Base-by-base conservation (phyloP, 2,113 vertebrate genomes). In the Acinonyx jubatus region DNA sequence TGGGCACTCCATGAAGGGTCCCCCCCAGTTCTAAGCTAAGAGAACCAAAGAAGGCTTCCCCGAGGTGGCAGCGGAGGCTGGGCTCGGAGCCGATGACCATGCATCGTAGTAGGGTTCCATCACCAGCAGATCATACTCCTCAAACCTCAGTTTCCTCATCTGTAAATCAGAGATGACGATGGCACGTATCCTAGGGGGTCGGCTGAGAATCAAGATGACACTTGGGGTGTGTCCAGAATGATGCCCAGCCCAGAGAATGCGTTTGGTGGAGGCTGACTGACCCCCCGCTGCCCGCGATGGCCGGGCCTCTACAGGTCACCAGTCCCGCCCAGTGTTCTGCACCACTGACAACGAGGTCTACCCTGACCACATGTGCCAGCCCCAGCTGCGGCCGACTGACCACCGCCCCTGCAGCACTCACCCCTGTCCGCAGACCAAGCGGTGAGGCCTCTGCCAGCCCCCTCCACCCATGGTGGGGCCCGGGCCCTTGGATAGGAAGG, bases 241-340 rank as follows among this genome's bases (percentile, higher is more conserved):
- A 48, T 23, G 23, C 13, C 36, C 29, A 19, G 79, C 45, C 38
- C 3, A 16, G 94, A 48, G 31, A 4, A 5, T 1, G 18, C 2
- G 0, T 16, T 5, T 9, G 38, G n/a, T 18, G 33, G 69, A 8
- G 1, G 14, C 3, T 16, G 83, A 19, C 84, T 52, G 48, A 25
- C 9, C 0, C 0, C 9, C 0, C 0, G 7, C 61, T 15, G 19
- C 16, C 31, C 3, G 0, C 29, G 0, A 11, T 74, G 38, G 23
- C 65, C 31, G 29, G 94, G 52, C 78, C 36, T 73, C 92, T 21
- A 11, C 25, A 99, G 99, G 99, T 86, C 99, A 99, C 98, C 99
- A 99, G 85, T 98, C 99, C 1, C 99, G 99, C 3, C 96, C 98
- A 65, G 99, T 99, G 68, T 99, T 99, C 98, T 99, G 99, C 94